Evolutionary conservation across 1,140 invertebrate genomes (phyloP).

Genomic region (Panagrolaimus sp.): DNA sequence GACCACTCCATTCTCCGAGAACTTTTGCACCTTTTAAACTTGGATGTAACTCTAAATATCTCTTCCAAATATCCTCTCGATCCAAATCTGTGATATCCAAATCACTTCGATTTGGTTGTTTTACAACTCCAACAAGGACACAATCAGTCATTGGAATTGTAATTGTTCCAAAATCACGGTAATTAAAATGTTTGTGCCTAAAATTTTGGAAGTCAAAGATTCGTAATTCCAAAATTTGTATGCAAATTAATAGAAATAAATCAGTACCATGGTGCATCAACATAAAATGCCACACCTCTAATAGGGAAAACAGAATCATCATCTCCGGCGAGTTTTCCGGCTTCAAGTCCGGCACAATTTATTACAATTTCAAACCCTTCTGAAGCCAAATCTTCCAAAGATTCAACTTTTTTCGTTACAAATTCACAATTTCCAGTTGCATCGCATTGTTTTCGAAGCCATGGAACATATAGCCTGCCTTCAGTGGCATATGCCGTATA

Average conservation of each 20-base stretch:
- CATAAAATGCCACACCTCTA: conserved; percentile 45
- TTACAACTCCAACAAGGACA: conserved; percentile 67
- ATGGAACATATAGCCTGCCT: conserved; percentile 51
- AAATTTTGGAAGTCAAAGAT: conserved; percentile 19
- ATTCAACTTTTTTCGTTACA: conserved; percentile 26
- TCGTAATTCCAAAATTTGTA: conserved; percentile 30
- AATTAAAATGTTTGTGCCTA: conserved; percentile 46
- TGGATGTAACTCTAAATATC: conserved; percentile 67
- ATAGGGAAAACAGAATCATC: conserved; percentile 41
- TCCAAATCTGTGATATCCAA: conserved; percentile 64
- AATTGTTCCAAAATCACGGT: conserved; percentile 51
- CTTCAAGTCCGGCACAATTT: background rate
- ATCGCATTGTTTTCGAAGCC: conserved; percentile 37
- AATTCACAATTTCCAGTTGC: conserved; percentile 34
- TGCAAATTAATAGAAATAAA: conserved; percentile 29
- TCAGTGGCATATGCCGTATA: conserved; percentile 53
- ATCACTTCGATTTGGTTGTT: conserved; percentile 69
- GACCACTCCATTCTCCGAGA: conserved; percentile 30
- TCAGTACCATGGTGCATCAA: background rate
- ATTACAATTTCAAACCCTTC: conserved; percentile 39
- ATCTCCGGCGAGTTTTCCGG: conserved; percentile 41
- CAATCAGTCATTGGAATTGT: conserved; percentile 49
- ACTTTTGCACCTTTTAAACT: conserved; percentile 64
- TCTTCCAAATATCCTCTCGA: conserved; percentile 66
- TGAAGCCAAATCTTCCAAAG: conserved; percentile 13